Evolutionary conservation across 2,797 vertebrate genomes (phyloP).

Genomic region (Liparis tanakae): DNA sequence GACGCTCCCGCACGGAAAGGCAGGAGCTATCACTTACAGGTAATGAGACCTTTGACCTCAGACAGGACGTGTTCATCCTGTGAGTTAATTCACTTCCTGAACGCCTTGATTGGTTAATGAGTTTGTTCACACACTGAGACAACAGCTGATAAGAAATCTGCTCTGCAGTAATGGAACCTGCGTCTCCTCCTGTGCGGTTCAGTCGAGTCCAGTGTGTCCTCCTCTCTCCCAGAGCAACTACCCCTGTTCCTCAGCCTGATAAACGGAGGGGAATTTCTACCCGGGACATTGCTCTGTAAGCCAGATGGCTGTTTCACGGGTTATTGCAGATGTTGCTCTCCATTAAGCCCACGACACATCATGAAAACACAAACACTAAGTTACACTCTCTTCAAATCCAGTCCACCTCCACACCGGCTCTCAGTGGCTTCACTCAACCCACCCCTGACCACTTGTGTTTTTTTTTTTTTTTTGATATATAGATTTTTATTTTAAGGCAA

Average conservation of each 20-base stretch:
- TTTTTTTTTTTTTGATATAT: no score
- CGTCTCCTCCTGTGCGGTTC: neutral
- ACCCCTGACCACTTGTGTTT: constrained; percentile 30
- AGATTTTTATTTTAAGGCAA: no score
- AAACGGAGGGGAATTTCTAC: constrained; percentile 10
- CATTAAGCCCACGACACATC: constrained; percentile 50
- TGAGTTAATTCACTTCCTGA: neutral
- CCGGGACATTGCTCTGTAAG: neutral
- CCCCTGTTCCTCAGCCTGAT: neutral
- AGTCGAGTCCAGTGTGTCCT: neutral
- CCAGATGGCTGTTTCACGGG: constrained; percentile 42
- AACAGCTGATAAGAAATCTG: neutral
- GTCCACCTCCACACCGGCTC: constrained; percentile 61
- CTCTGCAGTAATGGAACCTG: neutral
- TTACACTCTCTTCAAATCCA: constrained; percentile 24
- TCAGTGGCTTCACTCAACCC: constrained; percentile 11
- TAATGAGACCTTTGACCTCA: neutral
- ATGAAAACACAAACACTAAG: constrained; percentile 28
- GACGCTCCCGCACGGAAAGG: neutral
- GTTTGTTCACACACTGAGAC: neutral
- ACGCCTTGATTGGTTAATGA: neutral
- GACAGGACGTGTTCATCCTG: neutral
- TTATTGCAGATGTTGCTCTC: constrained; percentile 56
- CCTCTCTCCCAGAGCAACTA: neutral
- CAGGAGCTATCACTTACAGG: neutral